phyloP scores from a whole-genome alignment of 2,888 invertebrate genomes.

The Sisyra terminalis region DNA sequence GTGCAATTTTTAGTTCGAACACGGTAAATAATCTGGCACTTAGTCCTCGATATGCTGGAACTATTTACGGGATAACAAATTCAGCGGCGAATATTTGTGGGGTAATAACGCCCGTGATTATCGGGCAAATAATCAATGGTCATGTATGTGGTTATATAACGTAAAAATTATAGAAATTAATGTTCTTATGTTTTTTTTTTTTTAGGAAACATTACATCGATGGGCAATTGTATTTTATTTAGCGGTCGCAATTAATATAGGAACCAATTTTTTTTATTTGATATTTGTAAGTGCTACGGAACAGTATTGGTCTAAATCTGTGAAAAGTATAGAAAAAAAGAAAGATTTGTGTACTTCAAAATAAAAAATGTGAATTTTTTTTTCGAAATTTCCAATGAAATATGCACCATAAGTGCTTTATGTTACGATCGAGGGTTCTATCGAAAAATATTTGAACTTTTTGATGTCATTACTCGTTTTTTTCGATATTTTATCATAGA shows the following conservation, averaged over 20 bases:
- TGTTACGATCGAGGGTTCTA: too few relatives aligned
- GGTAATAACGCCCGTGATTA: conserved; percentile 64
- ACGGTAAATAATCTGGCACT: conserved; percentile 74
- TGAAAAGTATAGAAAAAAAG: too few relatives aligned
- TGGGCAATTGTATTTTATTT: conserved; percentile 68
- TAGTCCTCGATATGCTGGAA: conserved; percentile 68
- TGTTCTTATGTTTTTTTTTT: conserved; percentile 12
- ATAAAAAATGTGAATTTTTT: too few relatives aligned
- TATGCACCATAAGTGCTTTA: too few relatives aligned
- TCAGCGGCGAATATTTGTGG: conserved; percentile 70
- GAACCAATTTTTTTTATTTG: conserved; percentile 58
- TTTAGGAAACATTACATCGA: conserved; percentile 51
- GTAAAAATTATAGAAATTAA: neutral
- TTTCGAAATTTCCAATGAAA: too few relatives aligned
- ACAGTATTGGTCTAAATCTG: conserved; percentile 41
- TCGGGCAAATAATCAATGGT: conserved; percentile 55
- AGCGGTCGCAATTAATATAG: conserved; percentile 59
- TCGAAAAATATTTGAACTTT: too few relatives aligned
- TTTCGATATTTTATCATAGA: too few relatives aligned
- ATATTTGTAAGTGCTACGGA: conserved; percentile 65
- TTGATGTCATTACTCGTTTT: too few relatives aligned
- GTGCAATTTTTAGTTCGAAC: conserved; percentile 66
- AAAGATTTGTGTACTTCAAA: too few relatives aligned
- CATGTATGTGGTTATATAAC: conserved; percentile 27
- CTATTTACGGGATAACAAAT: conserved; percentile 73